Conservation (phyloP, 2,113 vertebrate species). For the Apaloderma vittatum region DNA sequence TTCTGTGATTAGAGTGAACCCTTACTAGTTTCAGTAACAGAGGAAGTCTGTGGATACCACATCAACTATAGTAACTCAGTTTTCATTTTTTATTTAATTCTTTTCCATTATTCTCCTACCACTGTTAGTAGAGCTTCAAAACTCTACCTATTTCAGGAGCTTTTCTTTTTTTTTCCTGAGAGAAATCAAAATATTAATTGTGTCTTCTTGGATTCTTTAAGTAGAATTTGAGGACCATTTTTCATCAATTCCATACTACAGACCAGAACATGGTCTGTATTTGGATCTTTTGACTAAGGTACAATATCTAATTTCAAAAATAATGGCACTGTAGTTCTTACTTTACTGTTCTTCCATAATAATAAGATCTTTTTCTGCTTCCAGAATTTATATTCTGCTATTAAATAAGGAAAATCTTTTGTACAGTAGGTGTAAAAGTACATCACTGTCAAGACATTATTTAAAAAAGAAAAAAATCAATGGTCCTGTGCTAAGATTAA, state of each 20-base stretch:
- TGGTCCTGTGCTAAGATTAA: constrained; percentile 4
- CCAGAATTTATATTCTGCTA: constrained; percentile 57
- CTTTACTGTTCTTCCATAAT: constrained; percentile 51
- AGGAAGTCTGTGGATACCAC: neutral
- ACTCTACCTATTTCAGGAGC: neutral
- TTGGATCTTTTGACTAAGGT: constrained; percentile 66
- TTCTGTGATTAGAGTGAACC: neutral
- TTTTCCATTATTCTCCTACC: neutral
- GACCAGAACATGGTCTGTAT: constrained; percentile 50
- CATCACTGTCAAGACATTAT: constrained; percentile 24
- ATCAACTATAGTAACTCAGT: neutral
- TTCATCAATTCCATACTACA: neutral
- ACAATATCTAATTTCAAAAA: constrained; percentile 62
- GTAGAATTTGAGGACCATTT: neutral
- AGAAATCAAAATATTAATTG: constrained; percentile 46
- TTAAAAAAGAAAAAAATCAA: constrained; percentile 38
- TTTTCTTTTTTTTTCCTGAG: neutral
- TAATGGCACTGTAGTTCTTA: constrained; percentile 49
- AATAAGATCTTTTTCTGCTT: constrained; percentile 43
- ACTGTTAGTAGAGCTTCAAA: neutral
- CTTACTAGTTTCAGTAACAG: neutral
- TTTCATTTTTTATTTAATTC: neutral
- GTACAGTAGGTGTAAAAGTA: constrained; percentile 39
- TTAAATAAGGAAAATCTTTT: constrained; percentile 71
- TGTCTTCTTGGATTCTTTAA: neutral